Percentiles rank a stretch among this genome's conserved stretches.
phyloP scores from a whole-genome alignment of 2,888 invertebrate species.

The Linnaemya vulpina region DNA sequence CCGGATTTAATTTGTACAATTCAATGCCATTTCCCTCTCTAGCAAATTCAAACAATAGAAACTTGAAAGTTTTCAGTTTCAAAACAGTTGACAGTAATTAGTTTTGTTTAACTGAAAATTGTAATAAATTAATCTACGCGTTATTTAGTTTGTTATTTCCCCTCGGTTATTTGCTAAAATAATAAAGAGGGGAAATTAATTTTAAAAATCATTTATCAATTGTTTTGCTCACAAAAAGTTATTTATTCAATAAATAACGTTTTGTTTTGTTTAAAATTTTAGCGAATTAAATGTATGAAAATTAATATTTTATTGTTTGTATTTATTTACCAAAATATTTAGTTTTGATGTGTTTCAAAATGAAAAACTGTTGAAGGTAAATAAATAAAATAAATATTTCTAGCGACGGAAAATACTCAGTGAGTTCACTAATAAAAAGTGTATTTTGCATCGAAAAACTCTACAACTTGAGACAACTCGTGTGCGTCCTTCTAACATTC shows the following conservation, averaged over 20 bases:
- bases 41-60: slow-evolving; percentile 4
- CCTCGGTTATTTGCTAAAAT: not conserved
- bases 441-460: no score
- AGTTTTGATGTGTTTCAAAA: not conserved
- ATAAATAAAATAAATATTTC: not conserved
- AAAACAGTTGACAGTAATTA: slow-evolving; percentile 47
- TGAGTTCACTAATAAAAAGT: no score
- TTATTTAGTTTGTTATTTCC: not conserved
- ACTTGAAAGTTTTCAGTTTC: slow-evolving; percentile 25
- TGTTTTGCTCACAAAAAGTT: not conserved
- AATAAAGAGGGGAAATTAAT: not conserved
- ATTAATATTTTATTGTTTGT: not conserved
- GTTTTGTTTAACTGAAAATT: slow-evolving; percentile 44
- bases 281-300: not conserved
- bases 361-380: not conserved
- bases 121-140: slow-evolving; percentile 27
- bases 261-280: not conserved
- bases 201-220: not conserved
- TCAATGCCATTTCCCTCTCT: not conserved
- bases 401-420: not conserved
- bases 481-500: no score
- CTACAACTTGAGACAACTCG: no score
- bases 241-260: not conserved
- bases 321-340: not conserved
- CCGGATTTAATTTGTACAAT: not conserved